Evolutionary conservation across 2,888 invertebrate species (phyloP), one percentile per base, ranked within the genome.

Genomic region (Synanthedon tipuliformis): DNA sequence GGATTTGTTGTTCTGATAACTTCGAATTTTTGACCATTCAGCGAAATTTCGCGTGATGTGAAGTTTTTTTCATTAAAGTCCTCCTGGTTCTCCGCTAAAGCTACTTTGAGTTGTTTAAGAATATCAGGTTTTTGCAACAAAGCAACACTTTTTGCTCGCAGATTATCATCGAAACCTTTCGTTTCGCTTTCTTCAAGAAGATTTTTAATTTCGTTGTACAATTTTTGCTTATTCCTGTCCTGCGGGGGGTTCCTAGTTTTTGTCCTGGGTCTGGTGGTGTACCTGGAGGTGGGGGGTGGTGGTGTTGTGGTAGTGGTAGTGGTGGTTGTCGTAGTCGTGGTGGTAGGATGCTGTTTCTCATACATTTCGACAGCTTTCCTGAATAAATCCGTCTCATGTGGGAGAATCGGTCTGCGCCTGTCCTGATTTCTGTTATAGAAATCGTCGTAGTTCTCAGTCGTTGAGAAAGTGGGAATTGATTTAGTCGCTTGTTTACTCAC

Each of bases 11-110:
- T 93, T 65, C 91, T 89, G 53, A 92, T 90, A 0, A 92, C 90
- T 78, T 94, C 93, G 13, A 93, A 90, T 62, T 91, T 92, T 71
- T 94, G 92, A 0, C 94, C 94, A 63, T 93, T 93, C 50, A 94
- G 69, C 7, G 93, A 90, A 51, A 94, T 89, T 69, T 94, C 94
- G 57, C 93, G 89, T 0, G 93, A 92, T 1, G 92, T 90, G 54
- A 92, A 90, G 59, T 93, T 93, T 68, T 91, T 93, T 51, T 89
- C 89, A 40, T 83, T 89, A 52, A 90, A 87, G 48, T 91, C 91
- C 63, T 90, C 89, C 0, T 90, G 89, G 27, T 91, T 90, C 68
- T 93, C 92, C 0, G 92, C 90, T 15, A 94, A 82, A 0, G 94
- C 94, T 23, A 93, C 88, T 68, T 92, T 92, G 10, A 94, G 71